Conservation (phyloP, 2,797 vertebrate species). For the Somateria mollissima region DNA sequence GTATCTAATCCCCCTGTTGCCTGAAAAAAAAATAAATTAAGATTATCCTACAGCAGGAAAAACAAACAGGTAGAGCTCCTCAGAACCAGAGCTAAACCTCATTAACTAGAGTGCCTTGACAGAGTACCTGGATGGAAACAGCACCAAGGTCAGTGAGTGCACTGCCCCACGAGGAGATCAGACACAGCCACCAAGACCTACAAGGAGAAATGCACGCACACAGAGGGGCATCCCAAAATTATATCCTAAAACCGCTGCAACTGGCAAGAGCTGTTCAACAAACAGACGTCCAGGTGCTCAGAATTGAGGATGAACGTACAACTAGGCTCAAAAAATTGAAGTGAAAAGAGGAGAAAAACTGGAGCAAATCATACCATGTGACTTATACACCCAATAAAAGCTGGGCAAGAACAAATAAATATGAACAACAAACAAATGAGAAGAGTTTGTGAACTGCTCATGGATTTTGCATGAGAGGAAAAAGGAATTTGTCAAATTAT, state of each 20-base stretch:
- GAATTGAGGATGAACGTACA: background rate
- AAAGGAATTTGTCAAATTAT: constrained; percentile 24
- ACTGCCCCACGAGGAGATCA: background rate
- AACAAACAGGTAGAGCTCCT: background rate
- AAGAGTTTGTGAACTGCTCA: background rate
- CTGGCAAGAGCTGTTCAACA: background rate
- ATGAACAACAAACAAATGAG: background rate
- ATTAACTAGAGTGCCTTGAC: background rate
- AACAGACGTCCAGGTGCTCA: background rate
- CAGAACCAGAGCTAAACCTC: background rate
- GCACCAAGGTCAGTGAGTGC: background rate
- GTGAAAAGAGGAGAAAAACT: background rate
- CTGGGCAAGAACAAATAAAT: background rate
- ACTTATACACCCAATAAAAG: background rate
- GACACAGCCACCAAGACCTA: background rate
- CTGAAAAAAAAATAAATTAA: too few relatives aligned
- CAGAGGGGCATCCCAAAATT: background rate
- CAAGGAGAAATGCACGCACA: rapidly evolving
- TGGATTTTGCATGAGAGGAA: constrained; percentile 14
- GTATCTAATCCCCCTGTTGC: background rate
- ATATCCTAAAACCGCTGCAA: background rate
- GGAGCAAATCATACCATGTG: background rate
- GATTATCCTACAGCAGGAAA: background rate
- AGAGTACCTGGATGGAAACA: background rate
- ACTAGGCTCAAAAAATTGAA: background rate